Evolutionary conservation across 1,140 invertebrate genomes (phyloP).

Genomic region (Platorchestia sp.): DNA sequence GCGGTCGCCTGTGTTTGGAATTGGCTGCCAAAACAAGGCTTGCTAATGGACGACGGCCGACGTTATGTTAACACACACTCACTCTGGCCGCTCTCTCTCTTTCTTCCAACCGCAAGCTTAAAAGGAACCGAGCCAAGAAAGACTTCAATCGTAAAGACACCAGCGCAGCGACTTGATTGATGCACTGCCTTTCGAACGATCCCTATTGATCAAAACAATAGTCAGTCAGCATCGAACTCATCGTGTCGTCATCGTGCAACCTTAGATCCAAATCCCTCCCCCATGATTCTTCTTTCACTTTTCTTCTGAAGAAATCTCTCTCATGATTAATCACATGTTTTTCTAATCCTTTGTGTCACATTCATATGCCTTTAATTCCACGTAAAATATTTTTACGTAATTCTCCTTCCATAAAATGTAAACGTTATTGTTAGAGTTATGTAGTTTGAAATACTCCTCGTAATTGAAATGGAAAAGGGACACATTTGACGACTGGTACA

Average conservation of each 20-base stretch:
- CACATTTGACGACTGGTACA: no score
- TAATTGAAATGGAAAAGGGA: no score
- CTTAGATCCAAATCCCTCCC: neutral
- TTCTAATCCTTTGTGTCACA: neutral
- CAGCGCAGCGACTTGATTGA: neutral
- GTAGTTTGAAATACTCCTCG: no score
- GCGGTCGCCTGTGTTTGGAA: conserved; percentile 41
- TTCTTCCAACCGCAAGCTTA: neutral
- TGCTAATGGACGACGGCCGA: conserved; percentile 20
- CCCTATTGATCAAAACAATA: neutral
- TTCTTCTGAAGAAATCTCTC: neutral
- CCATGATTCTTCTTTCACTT: neutral
- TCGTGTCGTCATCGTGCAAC: neutral
- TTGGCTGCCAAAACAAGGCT: conserved; percentile 34
- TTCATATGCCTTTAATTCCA: neutral
- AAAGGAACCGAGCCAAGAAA: neutral
- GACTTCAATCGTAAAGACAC: conserved; percentile 12
- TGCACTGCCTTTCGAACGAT: conserved; percentile 8
- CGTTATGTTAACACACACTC: conserved; percentile 26
- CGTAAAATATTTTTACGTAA: neutral
- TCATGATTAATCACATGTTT: neutral
- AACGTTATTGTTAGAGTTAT: no score
- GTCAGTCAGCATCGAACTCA: conserved; percentile 4
- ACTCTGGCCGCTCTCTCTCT: conserved; percentile 13
- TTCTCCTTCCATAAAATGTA: no score